Conservation (phyloP, 2,888 invertebrate genomes). For the Euproctis similis region DNA sequence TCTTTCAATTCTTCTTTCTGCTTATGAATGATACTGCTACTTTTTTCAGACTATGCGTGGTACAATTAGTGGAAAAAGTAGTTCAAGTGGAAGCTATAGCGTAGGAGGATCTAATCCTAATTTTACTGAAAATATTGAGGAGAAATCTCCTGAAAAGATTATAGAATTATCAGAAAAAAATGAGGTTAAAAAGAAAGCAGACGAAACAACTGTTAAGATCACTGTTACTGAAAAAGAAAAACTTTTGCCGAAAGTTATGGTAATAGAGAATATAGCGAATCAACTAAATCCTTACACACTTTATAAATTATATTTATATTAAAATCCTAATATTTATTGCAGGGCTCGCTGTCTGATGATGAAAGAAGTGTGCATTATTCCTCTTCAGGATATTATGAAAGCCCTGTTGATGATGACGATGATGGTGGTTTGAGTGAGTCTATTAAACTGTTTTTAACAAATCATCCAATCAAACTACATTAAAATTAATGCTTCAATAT, state of each 20-base stretch:
- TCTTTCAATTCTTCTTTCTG: slow-evolving; percentile 7
- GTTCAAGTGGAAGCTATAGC: slow-evolving; percentile 71
- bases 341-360: slow-evolving; percentile 80
- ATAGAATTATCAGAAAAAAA: slow-evolving; percentile 39
- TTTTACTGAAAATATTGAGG: slow-evolving; percentile 45
- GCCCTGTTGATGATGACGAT: slow-evolving; percentile 81
- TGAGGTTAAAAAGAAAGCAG: slow-evolving; percentile 37
- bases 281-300: background rate
- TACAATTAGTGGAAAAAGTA: slow-evolving; percentile 64
- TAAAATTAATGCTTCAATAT: too few relatives aligned
- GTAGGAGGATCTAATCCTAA: slow-evolving; percentile 67
- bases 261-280: slow-evolving; percentile 18
- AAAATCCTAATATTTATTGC: slow-evolving; percentile 15
- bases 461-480: too few relatives aligned
- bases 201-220: slow-evolving; percentile 30
- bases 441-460: too few relatives aligned
- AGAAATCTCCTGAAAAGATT: slow-evolving; percentile 44
- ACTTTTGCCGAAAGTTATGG: slow-evolving; percentile 60
- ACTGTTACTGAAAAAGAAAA: slow-evolving; percentile 46
- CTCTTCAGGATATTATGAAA: slow-evolving; percentile 84
- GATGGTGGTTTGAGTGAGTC: slow-evolving; percentile 67
- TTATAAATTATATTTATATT: too few relatives aligned
- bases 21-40: slow-evolving; percentile 7
- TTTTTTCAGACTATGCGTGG: slow-evolving; percentile 43
- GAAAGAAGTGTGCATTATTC: slow-evolving; percentile 83